Base-by-base conservation (phyloP, 2,888 invertebrate species). In the Campoplex capitator region DNA sequence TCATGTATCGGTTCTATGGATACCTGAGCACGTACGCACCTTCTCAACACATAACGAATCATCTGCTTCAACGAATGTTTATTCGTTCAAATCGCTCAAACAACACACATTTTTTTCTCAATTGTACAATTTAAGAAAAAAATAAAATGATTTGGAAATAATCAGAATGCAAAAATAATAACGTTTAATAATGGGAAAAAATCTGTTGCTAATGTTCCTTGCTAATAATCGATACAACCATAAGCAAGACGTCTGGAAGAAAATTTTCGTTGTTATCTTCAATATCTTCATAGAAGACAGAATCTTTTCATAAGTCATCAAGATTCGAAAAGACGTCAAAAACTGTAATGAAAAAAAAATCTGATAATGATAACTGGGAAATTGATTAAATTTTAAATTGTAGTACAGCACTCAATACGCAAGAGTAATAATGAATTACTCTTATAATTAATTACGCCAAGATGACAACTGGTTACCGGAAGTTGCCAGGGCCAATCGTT, bases 1-100 rank as follows among this genome's bases (percentile, higher is more conserved):
- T n/a, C 48, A 35, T 74, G 74, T n/a, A 70, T 77, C 74, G 77
- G 62, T 62, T 78, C 73, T 56, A 51, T 32, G 76, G n/a, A 42
- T 76, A 78, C 81, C 85, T 75, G 74, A 87, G 71, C 83, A 82
- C 75, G 67, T 77, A 79, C 85, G 85, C 84, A 76, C 83, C 62
- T 78, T 81, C 32, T 67, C 65, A 83, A 80, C 62, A 51, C 78
- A 68, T 68, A 38, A 78, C 68, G 68, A 68, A 67, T 78, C 67
- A 68, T 68, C 78, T 68, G 42, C 78, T 54, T 54, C 38, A 68
- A 54, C 54, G 51, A 68, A 78, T 38, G 68, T 68, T 38, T 65
- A 58, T 58, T 75, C 58, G 42, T 58, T 75, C 58, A 58, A 28
- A 62, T 45, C 58, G 75, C 58, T 75, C 23, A 8, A 42, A 16